A percentile compares a stretch with the other conserved stretches of the same genome.
These are phyloP conservation scores for Drosophila greeni DNA, from an alignment of 2,888 invertebrate species.

Conservation along the genomic window DNA sequence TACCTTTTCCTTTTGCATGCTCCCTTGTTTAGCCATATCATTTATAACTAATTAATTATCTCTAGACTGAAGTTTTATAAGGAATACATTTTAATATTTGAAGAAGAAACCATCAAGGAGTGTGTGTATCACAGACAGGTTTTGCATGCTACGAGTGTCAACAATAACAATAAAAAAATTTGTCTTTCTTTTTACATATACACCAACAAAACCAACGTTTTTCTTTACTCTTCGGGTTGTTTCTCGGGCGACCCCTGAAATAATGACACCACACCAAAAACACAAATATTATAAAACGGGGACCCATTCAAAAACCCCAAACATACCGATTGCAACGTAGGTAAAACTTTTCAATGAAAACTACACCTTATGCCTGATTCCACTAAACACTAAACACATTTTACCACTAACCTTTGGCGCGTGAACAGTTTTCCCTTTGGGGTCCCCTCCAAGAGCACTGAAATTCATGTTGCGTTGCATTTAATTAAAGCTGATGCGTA, in stretches of 20 bases:
- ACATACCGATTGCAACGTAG: constrained; percentile 57
- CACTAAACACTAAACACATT: constrained; percentile 26
- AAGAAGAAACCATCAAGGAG: not conserved
- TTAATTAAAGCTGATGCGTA: constrained; percentile 31
- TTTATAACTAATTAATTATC: not conserved
- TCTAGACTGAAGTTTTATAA: not conserved
- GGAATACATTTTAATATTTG: not conserved
- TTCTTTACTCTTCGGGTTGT: constrained; percentile 29
- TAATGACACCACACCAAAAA: constrained; percentile 34
- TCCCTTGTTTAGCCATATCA: not conserved
- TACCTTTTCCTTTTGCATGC: constrained; percentile 26
- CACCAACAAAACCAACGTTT: constrained; percentile 28
- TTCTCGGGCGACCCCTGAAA: constrained; percentile 24
- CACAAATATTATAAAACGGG: constrained; percentile 28
- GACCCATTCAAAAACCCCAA: constrained; percentile 10
- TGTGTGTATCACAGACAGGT: not conserved
- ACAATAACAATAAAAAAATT: constrained; percentile 8
- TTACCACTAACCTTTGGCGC: constrained; percentile 35
- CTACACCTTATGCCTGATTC: constrained; percentile 37
- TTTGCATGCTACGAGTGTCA: constrained; percentile 21
- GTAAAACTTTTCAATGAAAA: constrained; percentile 59
- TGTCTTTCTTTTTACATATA: constrained; percentile 30
- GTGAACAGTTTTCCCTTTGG: constrained; percentile 49
- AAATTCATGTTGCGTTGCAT: constrained; percentile 25
- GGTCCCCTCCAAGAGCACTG: not conserved